Base-by-base conservation (phyloP, 2,888 invertebrate genomes). In the Alitta virens region DNA sequence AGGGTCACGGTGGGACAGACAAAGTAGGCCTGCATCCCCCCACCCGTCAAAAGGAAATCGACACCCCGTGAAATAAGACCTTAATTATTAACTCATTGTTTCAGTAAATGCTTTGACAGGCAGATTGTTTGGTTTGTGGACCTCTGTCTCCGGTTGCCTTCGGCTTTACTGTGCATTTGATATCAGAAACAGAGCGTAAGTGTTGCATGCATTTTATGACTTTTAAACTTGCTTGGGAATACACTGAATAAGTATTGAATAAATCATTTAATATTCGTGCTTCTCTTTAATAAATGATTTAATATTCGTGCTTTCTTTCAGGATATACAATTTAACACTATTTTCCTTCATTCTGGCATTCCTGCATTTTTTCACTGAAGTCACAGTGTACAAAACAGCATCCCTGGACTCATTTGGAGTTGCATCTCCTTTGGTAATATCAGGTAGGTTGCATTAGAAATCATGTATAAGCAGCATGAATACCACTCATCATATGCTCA, bases 111-210 rank as follows among this genome's bases (percentile, higher is more conserved):
- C 64, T 21, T 62, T 75, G 21, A 53, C 68, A 24, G 74, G 74
- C 18, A 60, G 76, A 40, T 62, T 76, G 26, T 75, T 74, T 68
- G 77, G 75, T 33, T 55, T 74, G 24, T 76, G 75, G 75, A 75
- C 73, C 7, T 53, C 75, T 14, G 50, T 75, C 33, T 55, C 73
- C 23, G 74, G 70, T 26, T 61, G 63, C 25, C 57, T 76, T 5
- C 63, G 76, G 33, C 58, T 76, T 24, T 64, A 60, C 50, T 77
- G 76, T 72, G 73, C 74, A n/a, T 51, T 75, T 38, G 65, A 73
- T 55, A 72, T 77, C 16, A 57, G 70, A 26, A 76, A 77, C 59
- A 74, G 57, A 65, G 56, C 55, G 74, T 74, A 69, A 65, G 71
- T 66, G n/a, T 27, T 33, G 33, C 12, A 33, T 33, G 33, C 33